Evolutionary conservation across 2,888 invertebrate genomes (phyloP), one percentile per base, ranked within the genome.

Genomic region (Leucoma salicis): DNA sequence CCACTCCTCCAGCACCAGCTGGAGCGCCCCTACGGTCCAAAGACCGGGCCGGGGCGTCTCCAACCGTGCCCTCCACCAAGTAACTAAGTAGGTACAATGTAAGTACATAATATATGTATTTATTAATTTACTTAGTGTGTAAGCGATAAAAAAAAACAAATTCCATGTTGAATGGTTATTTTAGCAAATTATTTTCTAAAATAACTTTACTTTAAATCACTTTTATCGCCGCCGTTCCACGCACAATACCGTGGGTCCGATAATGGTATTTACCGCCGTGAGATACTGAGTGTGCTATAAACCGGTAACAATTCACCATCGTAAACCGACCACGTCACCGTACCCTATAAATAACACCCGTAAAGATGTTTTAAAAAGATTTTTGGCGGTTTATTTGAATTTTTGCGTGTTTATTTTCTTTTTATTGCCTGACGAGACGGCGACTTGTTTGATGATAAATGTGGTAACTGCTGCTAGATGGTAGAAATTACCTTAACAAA

Each of bases 291-390:
- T 47, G 57, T 47, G 53, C 47, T 37, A 49, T 56, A 74, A 77
- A 57, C 57, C 56, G 48, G 54, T 60, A 67, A 71, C 70, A 71
- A 70, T 68, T 70, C 64, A 66, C 59, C 60, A 61, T 69, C 75
- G 69, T 78, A 78, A 77, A 77, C 51, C 51, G 57, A 51, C 66
- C 69, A 62, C 63, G 63, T 59, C 57, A 60, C 47, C 39, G 25
- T 43, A 49, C 53, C 49, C 53, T 63, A 59, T 74, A 71, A 73
- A 74, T 64, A 64, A 60, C 54, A 56, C 35, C 58, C 55, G 64
- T 69, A 66, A 66, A 66, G 63, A 63, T 61, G 57, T 58, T 66
- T 31, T 61, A 49, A 59, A 57, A 58, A 42, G 45, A 62, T 62
- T 53, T 57, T 57, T 41, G 47, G 47, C 46, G 25, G 39, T 42